phyloP scores from a whole-genome alignment of 2,113 vertebrate genomes.

The Melanotaenia duboulayi region DNA sequence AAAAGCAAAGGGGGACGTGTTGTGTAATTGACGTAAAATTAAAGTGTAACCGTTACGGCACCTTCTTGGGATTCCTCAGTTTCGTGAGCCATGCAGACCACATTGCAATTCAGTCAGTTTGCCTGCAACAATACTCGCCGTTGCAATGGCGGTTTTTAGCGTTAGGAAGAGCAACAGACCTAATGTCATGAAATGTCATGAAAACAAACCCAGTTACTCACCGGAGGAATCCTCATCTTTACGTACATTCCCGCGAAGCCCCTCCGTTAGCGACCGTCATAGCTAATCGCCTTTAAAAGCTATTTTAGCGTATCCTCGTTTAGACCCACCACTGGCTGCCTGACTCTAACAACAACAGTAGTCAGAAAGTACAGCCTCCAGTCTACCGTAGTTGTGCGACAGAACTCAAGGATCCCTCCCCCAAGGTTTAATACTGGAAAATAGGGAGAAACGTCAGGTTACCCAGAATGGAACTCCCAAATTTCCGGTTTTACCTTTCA shows the following conservation, averaged over 20 bases:
- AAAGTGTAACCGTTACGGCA: conserved; percentile 27
- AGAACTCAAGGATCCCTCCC: conserved; percentile 71
- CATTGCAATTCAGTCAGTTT: conserved; percentile 4
- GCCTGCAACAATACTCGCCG: conserved; percentile 1
- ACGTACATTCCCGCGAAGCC: conserved; percentile 61
- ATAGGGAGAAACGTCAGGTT: conserved; percentile 26
- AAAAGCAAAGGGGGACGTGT: conserved; percentile 11
- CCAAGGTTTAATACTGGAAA: conserved; percentile 61
- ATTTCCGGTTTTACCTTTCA: conserved; percentile 31
- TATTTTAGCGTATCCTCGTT: conserved; percentile 40
- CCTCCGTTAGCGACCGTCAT: conserved; percentile 61
- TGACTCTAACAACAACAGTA: conserved; percentile 33
- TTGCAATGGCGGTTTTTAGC: conserved; percentile 58
- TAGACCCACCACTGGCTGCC: conserved; percentile 27
- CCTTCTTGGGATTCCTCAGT: conserved; percentile 5
- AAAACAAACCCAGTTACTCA: conserved; percentile 71
- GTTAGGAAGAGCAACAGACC: conserved; percentile 37
- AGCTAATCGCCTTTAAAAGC: conserved; percentile 48
- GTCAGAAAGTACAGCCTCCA: conserved; percentile 63
- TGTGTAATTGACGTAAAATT: conserved; percentile 55
- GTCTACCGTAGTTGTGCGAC: conserved; percentile 71
- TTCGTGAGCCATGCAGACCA: not conserved
- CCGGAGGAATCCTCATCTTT: conserved; percentile 81
- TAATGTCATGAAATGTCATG: conserved; percentile 35
- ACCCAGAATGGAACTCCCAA: rapidly evolving